These are phyloP conservation scores for Neodontobutis hainanensis DNA, from an alignment of 2,113 vertebrate species.

Conservation along the genomic window DNA sequence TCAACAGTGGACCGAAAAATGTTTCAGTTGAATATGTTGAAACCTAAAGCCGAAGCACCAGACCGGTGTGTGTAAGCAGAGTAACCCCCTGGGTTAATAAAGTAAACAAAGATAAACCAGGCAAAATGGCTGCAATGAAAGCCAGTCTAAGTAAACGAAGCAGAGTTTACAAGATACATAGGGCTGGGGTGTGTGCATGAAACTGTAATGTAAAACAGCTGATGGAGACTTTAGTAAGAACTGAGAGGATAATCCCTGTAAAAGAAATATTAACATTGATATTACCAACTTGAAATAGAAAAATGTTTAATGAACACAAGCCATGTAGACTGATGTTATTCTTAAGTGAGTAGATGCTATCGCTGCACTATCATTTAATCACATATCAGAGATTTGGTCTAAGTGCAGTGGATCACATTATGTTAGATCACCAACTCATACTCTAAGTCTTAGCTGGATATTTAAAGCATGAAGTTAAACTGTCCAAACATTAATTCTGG, in stretches of 20 bases:
- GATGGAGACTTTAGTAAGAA: conserved; percentile 72
- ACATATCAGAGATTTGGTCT: conserved; percentile 27
- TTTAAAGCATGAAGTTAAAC: conserved; percentile 37
- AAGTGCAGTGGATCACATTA: conserved; percentile 36
- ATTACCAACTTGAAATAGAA: conserved; percentile 25
- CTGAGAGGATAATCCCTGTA: conserved; percentile 44
- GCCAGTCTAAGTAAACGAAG: conserved; percentile 97
- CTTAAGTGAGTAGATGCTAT: conserved; percentile 32
- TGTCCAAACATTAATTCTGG: conserved; percentile 31
- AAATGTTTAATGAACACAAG: conserved; percentile 9
- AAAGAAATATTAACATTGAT: conserved; percentile 27
- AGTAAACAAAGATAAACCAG: conserved; percentile 98
- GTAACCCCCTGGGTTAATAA: conserved; percentile 99
- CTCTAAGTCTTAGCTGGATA: conserved; percentile 24
- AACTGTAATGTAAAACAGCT: conserved; percentile 93
- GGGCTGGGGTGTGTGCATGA: conserved; percentile 79
- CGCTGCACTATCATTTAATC: conserved; percentile 38
- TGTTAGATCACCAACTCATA: conserved; percentile 35
- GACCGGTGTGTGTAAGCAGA: conserved; percentile 93
- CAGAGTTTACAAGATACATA: conserved; percentile 93
- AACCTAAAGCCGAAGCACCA: conserved; percentile 89
- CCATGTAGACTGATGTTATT: conserved; percentile 3
- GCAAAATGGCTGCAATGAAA: conserved; percentile 98
- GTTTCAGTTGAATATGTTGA: conserved; percentile 88
- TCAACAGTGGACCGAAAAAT: conserved; percentile 77